Evolutionary conservation across 2,888 invertebrate species (phyloP).

Genomic region (Parasteatoda lunata): DNA sequence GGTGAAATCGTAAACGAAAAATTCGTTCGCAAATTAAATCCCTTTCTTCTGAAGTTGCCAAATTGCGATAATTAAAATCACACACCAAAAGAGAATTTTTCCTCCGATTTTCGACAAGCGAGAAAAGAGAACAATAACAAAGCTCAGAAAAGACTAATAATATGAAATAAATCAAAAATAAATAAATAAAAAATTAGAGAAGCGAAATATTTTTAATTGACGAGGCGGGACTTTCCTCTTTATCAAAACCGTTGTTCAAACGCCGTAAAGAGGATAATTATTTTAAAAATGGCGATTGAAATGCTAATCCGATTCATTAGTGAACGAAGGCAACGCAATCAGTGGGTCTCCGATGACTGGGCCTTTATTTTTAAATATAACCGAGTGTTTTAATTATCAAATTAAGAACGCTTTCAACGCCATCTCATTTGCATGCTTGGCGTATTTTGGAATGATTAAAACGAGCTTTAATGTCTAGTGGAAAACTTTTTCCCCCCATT

Average conservation of each 20-base stretch:
- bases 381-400: constrained; percentile 66
- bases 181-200: background rate
- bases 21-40: too few species aligned
- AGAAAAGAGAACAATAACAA: background rate
- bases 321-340: constrained; percentile 51
- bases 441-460: constrained; percentile 48
- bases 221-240: constrained; percentile 15
- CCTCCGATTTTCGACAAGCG: background rate
- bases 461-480: constrained; percentile 22
- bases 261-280: constrained; percentile 57
- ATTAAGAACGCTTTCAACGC: constrained; percentile 48
- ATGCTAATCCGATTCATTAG: constrained; percentile 65
- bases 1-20: too few species aligned
- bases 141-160: background rate
- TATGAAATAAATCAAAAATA: background rate
- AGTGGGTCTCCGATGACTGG: constrained; percentile 48
- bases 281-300: constrained; percentile 66
- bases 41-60: too few species aligned
- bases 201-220: constrained; percentile 56
- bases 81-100: too few species aligned
- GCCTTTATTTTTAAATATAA: constrained; percentile 65
- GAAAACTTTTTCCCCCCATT: constrained; percentile 37
- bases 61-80: too few species aligned
- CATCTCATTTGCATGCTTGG: constrained; percentile 56
- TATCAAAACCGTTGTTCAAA: constrained; percentile 35